These are phyloP conservation scores for Lemur catta DNA, from an alignment of 2,797 vertebrate genomes.

Conservation along the genomic window DNA sequence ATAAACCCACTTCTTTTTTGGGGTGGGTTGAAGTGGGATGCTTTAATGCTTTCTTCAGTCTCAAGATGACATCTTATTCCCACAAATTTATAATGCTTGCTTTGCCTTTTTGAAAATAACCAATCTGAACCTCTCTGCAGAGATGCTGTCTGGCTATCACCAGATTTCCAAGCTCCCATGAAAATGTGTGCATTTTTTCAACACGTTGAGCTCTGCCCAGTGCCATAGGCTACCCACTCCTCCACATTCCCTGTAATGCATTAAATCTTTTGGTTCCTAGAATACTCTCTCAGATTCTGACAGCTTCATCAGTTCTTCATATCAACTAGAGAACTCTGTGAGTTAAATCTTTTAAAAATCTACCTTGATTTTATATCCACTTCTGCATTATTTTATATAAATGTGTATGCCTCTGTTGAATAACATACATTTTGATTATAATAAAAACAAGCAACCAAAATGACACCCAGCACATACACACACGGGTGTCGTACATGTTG, in stretches of 20 bases:
- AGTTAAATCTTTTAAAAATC: not conserved
- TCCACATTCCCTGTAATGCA: not conserved
- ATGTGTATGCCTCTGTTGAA: not conserved
- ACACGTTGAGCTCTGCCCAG: not conserved
- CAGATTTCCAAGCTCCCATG: not conserved
- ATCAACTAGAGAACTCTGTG: not conserved
- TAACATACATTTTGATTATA: not conserved
- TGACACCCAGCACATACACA: not conserved
- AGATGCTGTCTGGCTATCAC: not conserved
- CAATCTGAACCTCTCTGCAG: not conserved
- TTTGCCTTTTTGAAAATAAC: not conserved
- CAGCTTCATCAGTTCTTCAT: not conserved
- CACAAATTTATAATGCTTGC: not conserved
- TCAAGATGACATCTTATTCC: not conserved
- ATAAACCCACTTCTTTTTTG: not conserved
- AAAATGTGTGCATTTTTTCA: not conserved
- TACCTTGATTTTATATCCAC: not conserved
- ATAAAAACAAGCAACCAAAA: not conserved
- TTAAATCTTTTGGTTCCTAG: not conserved
- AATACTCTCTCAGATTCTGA: not conserved
- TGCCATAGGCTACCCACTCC: fast-evolving
- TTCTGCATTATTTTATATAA: not conserved
- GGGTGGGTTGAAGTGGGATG: too few relatives aligned
- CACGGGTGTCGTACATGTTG: not conserved
- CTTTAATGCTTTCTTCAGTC: not conserved